These are phyloP conservation scores for Halichoerus grypus DNA, from an alignment of 2,113 vertebrate species.

Conservation along the genomic window DNA sequence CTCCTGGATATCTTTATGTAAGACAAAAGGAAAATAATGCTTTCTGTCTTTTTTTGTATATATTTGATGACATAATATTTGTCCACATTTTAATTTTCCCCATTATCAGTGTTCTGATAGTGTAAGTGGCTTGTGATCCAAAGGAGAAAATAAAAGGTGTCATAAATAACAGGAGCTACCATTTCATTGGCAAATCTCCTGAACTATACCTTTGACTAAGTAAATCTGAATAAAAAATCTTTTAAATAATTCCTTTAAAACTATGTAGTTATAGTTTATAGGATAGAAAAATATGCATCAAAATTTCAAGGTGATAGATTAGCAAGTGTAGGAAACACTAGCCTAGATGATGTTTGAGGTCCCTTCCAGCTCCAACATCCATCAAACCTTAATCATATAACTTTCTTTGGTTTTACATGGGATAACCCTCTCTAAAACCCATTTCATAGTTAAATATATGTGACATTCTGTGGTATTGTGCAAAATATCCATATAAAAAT, in stretches of 20 bases:
- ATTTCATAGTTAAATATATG: not conserved
- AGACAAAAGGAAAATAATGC: not conserved
- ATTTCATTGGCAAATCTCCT: not conserved
- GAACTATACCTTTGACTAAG: not conserved
- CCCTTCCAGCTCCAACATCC: not conserved
- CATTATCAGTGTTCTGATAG: not conserved
- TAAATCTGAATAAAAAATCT: not conserved
- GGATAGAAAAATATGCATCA: not conserved
- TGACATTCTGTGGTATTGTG: not conserved
- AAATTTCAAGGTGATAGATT: not conserved
- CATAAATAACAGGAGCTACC: not conserved
- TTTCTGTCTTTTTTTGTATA: not conserved
- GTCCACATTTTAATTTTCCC: not conserved
- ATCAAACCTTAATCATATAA: not conserved
- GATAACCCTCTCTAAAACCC: not conserved
- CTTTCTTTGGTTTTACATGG: not conserved
- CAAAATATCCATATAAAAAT: not conserved
- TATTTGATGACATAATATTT: not conserved
- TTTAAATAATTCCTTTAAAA: not conserved
- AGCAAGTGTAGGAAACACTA: not conserved
- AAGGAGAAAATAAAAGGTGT: not conserved
- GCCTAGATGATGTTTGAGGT: not conserved
- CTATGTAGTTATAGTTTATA: not conserved
- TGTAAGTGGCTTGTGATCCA: not conserved
- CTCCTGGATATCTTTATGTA: not conserved